Conservation (phyloP, 2,797 vertebrate species). For the Petrocephalus sullivani region DNA sequence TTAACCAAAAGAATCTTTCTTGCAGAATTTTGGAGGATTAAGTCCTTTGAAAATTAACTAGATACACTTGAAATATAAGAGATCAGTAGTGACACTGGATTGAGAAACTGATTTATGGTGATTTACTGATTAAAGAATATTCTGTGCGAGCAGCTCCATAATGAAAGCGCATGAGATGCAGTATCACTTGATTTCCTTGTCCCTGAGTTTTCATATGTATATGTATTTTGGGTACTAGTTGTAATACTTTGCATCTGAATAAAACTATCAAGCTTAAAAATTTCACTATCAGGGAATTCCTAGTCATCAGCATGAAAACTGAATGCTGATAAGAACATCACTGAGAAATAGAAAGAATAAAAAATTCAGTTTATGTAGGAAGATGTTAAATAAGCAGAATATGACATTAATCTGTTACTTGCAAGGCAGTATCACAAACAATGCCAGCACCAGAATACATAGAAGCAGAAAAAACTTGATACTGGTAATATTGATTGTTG, state of each 20-base stretch:
- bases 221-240: neutral
- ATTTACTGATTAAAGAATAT: neutral
- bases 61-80: neutral
- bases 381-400: neutral
- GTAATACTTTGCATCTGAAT: neutral
- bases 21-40: neutral
- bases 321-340: neutral
- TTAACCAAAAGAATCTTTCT: neutral
- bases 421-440: neutral
- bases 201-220: neutral
- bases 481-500: neutral
- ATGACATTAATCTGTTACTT: neutral
- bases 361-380: neutral
- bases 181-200: neutral
- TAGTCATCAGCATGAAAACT: neutral
- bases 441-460: neutral
- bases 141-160: neutral
- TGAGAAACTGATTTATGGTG: neutral
- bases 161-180: neutral
- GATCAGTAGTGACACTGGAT: neutral
- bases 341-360: neutral
- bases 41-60: neutral
- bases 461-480: neutral
- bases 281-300: neutral
- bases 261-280: neutral